Percentiles rank a stretch among this genome's conserved stretches.
phyloP scores from a whole-genome alignment of 1,140 invertebrate genomes.

The Nephila pilipes region DNA sequence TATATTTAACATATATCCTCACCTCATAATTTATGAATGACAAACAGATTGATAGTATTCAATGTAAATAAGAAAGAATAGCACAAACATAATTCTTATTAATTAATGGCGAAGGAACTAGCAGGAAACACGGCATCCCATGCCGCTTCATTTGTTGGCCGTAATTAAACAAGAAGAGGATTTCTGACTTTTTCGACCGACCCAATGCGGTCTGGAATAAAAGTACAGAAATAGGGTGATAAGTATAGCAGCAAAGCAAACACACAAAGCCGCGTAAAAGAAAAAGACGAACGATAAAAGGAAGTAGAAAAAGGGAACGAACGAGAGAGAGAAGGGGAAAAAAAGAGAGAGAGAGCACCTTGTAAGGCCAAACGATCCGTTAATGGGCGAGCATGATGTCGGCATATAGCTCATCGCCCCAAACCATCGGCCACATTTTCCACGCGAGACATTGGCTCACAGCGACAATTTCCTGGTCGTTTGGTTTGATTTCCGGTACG shows the following conservation, averaged over 20 bases:
- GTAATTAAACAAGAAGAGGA: slow-evolving; percentile 35
- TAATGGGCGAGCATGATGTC: slow-evolving; percentile 75
- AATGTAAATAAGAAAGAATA: too few relatives aligned
- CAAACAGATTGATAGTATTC: too few relatives aligned
- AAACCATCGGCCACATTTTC: slow-evolving; percentile 71
- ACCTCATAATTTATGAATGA: too few relatives aligned
- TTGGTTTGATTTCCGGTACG: slow-evolving; percentile 52
- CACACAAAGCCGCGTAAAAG: slow-evolving; percentile 66
- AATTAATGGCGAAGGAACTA: too few relatives aligned
- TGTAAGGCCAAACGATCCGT: slow-evolving; percentile 76
- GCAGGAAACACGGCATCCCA: neutral
- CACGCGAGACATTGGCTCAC: slow-evolving; percentile 39
- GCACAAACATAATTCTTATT: too few relatives aligned
- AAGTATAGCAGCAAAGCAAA: slow-evolving; percentile 73
- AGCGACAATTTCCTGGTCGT: slow-evolving; percentile 57
- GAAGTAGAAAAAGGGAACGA: slow-evolving; percentile 28
- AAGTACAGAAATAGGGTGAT: slow-evolving; percentile 55
- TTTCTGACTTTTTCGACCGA: slow-evolving; percentile 14
- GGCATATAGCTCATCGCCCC: slow-evolving; percentile 62
- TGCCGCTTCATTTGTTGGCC: neutral
- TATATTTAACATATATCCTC: too few relatives aligned
- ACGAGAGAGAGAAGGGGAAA: slow-evolving; percentile 20
- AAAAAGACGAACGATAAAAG: slow-evolving; percentile 61
- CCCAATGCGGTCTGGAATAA: slow-evolving; percentile 18
- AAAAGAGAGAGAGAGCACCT: slow-evolving; percentile 1